Evolutionary conservation across 2,888 invertebrate species (phyloP).

Genomic region (Andrena flavipes): DNA sequence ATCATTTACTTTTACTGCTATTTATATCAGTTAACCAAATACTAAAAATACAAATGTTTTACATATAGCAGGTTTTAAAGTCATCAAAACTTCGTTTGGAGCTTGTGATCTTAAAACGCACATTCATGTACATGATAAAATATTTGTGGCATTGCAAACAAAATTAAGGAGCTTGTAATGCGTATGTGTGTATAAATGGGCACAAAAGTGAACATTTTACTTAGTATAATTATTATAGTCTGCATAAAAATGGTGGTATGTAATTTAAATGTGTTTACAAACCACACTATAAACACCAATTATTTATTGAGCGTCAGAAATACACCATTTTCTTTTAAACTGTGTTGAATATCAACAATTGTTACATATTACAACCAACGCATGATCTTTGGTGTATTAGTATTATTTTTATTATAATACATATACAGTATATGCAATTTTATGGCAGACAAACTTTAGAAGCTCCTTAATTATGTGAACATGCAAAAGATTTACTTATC

Average conservation of each 20-base stretch:
- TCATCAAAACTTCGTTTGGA: conserved; percentile 65
- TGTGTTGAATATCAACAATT: conserved; percentile 58
- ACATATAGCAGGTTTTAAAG: conserved; percentile 74
- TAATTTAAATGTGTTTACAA: conserved; percentile 51
- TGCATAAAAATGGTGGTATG: conserved; percentile 53
- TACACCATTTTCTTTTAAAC: conserved; percentile 56
- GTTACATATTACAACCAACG: conserved; percentile 53
- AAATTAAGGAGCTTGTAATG: conserved; percentile 81
- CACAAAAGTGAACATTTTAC: conserved; percentile 66
- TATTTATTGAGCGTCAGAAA: conserved; percentile 67
- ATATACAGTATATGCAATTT: conserved; percentile 67
- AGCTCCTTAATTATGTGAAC: conserved; percentile 81
- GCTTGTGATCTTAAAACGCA: conserved; percentile 75
- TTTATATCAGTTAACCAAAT: conserved; percentile 82
- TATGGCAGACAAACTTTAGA: conserved; percentile 75
- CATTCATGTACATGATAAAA: conserved; percentile 75
- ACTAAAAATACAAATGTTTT: conserved; percentile 84
- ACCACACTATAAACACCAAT: conserved; percentile 66
- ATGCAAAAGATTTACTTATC: conserved; percentile 79
- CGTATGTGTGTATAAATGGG: conserved; percentile 64
- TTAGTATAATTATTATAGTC: conserved; percentile 59
- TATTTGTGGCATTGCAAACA: conserved; percentile 78
- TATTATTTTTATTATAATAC: conserved; percentile 65
- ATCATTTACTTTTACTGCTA: conserved; percentile 81
- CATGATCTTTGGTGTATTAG: conserved; percentile 71